Base-by-base conservation (phyloP, 2,888 invertebrate genomes). In the Blera fallax region DNA sequence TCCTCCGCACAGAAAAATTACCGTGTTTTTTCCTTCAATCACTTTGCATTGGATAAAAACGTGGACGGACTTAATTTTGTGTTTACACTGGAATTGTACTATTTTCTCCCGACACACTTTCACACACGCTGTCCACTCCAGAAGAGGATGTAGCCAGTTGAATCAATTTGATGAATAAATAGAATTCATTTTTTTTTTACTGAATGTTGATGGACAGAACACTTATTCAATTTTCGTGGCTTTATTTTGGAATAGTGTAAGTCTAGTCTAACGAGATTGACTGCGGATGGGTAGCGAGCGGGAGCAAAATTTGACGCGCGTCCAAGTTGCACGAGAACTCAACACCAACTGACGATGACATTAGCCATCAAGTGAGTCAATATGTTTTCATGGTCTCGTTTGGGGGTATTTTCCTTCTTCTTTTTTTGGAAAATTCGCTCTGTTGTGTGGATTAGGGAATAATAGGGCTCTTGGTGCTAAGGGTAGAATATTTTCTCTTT, bases 281-380 rank as follows among this genome's bases (percentile, higher is more conserved):
- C 21, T 79, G 64, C 16, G 34, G 58, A 29, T 29, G 27, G 52
- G n/a, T 27, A 62, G 48, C 50, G 60, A 67, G 58, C 52, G 40
- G 60, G 58, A 58, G 43, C 29, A 62, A 84, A 84, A 65, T 70
- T 70, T 52, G 69, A 80, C 84, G 70, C 69, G 43, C 74, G 52
- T 70, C 84, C 74, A 43, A 50, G n/a, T 70, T 56, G 65, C 58
- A 72, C 72, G 72, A 81, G 67, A 72, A 81, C 65, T 85, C 72
- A 85, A 76, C 37, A 81, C 81, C 70, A 81, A 85, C 85, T 85
- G 65, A 85, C 76, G 56, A 27, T 76, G 76, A 77, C 72, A 76
- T 58, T 54, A 60, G 52, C 72, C 67, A 62, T 76, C 76, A 72
- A 81, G 81, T 85, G 77, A 81, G 65, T 60, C 67, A 81, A 85